Evolutionary conservation across 2,888 invertebrate genomes (phyloP).

Genomic region (Leptodirus hochenwartii): DNA sequence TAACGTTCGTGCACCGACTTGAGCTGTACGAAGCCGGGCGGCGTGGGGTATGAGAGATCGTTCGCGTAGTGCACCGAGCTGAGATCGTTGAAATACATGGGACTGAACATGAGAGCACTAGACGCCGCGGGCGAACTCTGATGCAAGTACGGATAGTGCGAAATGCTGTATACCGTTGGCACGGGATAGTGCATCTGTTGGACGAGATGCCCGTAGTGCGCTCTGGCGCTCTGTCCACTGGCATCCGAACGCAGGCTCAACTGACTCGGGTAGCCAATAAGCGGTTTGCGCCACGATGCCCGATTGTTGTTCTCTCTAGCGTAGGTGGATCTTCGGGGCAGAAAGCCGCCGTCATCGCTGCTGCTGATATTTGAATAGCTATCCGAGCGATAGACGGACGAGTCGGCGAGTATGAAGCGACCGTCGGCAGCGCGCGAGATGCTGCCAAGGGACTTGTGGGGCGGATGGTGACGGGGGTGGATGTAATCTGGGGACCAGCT

Average conservation of each 20-base stretch:
- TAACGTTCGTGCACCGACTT: constrained; percentile 47
- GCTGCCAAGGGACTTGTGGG: constrained; percentile 34
- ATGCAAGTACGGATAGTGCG: constrained; percentile 36
- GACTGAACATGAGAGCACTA: constrained; percentile 36
- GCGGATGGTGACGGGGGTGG: constrained; percentile 14
- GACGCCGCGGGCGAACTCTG: constrained; percentile 48
- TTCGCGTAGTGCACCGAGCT: constrained; percentile 71
- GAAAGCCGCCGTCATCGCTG: constrained; percentile 74
- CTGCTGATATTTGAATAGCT: constrained; percentile 39
- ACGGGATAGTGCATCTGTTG: constrained; percentile 24
- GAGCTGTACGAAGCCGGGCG: constrained; percentile 47
- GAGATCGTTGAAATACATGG: constrained; percentile 67
- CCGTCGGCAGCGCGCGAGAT: constrained; percentile 60
- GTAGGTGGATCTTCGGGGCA: constrained; percentile 35
- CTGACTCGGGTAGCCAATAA: constrained; percentile 47
- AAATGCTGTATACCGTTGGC: constrained; percentile 24
- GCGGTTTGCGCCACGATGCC: constrained; percentile 43
- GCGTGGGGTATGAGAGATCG: constrained; percentile 61
- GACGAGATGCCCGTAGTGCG: constrained; percentile 19
- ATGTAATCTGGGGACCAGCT: constrained; percentile 27
- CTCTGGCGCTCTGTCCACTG: constrained; percentile 36
- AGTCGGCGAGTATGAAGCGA: constrained; percentile 45
- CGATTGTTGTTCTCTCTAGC: constrained; percentile 29
- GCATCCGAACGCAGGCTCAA: constrained; percentile 48
- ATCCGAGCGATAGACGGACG: constrained; percentile 32